phyloP scores from a whole-genome alignment of 2,888 invertebrate species.

The Agrotis puta region DNA sequence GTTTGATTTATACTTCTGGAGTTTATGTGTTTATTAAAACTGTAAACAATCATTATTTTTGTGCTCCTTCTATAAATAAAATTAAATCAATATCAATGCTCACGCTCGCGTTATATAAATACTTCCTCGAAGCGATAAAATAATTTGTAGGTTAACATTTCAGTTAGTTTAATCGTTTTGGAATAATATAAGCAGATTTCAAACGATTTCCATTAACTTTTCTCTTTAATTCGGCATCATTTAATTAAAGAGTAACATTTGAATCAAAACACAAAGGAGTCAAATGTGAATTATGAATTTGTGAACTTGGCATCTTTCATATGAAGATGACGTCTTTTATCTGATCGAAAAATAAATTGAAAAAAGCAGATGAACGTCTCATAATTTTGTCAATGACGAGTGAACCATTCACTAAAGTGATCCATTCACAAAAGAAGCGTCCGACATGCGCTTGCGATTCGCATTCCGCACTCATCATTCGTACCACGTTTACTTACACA shows the following conservation, averaged over 20 bases:
- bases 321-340: neutral
- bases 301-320: neutral
- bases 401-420: neutral
- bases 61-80: neutral
- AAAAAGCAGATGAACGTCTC: neutral
- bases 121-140: constrained; percentile 32
- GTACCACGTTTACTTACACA: constrained; percentile 26
- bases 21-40: neutral
- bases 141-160: constrained; percentile 25
- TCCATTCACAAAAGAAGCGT: neutral
- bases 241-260: neutral
- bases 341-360: neutral
- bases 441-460: constrained; percentile 18
- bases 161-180: constrained; percentile 13
- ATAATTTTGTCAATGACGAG: neutral
- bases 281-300: neutral
- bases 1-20: neutral
- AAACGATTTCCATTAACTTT: neutral
- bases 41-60: neutral
- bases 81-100: constrained; percentile 17
- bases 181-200: neutral
- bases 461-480: constrained; percentile 53
- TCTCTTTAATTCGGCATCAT: neutral
- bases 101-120: neutral
- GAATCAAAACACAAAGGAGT: neutral